Conservation (phyloP, 2,797 vertebrate genomes). For the Sylvilagus floridanus region DNA sequence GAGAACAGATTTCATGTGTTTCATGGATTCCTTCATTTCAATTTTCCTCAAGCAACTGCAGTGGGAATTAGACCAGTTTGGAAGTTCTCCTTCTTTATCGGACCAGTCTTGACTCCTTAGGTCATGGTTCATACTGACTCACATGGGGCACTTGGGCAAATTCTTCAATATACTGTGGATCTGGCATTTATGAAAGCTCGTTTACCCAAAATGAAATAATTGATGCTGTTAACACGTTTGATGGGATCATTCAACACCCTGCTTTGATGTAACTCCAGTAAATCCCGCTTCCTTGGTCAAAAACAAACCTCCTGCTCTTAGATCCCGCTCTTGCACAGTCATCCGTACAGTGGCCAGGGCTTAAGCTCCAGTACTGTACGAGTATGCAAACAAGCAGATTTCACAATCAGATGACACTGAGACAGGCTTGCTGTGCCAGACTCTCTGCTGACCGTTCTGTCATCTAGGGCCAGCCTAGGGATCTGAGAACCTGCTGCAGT, state of each 20-base stretch:
- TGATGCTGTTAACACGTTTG: constrained; percentile 67
- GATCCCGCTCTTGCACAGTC: background rate
- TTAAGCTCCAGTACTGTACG: constrained; percentile 58
- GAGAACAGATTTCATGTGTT: no score
- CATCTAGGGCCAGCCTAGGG: constrained; percentile 75
- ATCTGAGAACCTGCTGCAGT: constrained; percentile 70
- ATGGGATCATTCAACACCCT: constrained; percentile 61
- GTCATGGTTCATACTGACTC: constrained; percentile 69
- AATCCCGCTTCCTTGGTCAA: constrained; percentile 55
- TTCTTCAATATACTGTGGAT: constrained; percentile 71
- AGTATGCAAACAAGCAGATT: constrained; percentile 65
- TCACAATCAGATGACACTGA: constrained; percentile 70
- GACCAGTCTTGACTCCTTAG: constrained; percentile 36
- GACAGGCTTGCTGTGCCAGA: constrained; percentile 48
- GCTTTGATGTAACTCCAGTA: constrained; percentile 40
- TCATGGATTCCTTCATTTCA: constrained; percentile 67
- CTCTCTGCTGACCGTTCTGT: constrained; percentile 66
- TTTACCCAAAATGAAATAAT: constrained; percentile 58
- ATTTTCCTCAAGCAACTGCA: constrained; percentile 62
- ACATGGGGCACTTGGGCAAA: constrained; percentile 75
- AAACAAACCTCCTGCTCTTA: background rate
- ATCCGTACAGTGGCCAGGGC: background rate
- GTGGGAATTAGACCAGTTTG: constrained; percentile 54
- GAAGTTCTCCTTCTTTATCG: constrained; percentile 59
- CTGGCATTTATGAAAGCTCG: constrained; percentile 78